These are phyloP conservation scores for Pyralis farinalis DNA, from an alignment of 2,888 invertebrate genomes.

Conservation along the genomic window DNA sequence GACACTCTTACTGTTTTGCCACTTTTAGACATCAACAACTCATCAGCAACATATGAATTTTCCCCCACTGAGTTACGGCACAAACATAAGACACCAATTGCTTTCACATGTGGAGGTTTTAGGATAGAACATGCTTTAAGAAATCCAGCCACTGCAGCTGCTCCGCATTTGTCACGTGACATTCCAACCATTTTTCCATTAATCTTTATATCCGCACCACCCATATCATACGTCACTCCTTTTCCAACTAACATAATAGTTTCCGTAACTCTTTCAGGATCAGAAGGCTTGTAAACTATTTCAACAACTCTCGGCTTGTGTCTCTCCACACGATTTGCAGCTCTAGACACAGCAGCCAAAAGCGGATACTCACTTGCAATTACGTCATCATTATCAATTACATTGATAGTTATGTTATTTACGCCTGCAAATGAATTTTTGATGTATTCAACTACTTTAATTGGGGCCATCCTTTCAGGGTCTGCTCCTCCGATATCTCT, in stretches of 20 bases:
- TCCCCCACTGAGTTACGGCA: conserved; percentile 95
- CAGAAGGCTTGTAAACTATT: background rate
- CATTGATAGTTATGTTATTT: conserved; percentile 80
- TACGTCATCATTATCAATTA: conserved; percentile 79
- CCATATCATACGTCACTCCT: conserved; percentile 94
- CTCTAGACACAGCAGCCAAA: conserved; percentile 90
- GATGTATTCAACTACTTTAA: conserved; percentile 87
- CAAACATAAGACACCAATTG: conserved; percentile 91
- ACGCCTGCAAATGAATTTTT: conserved; percentile 16
- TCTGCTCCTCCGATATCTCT: conserved; percentile 90
- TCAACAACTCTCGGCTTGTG: conserved; percentile 66
- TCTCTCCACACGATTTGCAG: conserved; percentile 84
- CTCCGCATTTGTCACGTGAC: conserved; percentile 97
- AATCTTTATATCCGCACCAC: conserved; percentile 92
- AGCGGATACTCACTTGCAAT: conserved; percentile 90
- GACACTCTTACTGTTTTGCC: conserved; percentile 92
- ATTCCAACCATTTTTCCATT: conserved; percentile 92
- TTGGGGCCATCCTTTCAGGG: conserved; percentile 95
- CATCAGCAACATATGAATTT: conserved; percentile 94
- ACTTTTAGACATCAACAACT: conserved; percentile 91
- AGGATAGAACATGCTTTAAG: conserved; percentile 79
- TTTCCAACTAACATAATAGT: conserved; percentile 69
- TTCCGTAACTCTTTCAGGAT: conserved; percentile 82
- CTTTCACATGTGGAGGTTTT: conserved; percentile 85
- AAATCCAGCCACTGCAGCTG: conserved; percentile 95